Base-by-base conservation (phyloP, 2,797 vertebrate genomes). In the Macropodus opercularis region DNA sequence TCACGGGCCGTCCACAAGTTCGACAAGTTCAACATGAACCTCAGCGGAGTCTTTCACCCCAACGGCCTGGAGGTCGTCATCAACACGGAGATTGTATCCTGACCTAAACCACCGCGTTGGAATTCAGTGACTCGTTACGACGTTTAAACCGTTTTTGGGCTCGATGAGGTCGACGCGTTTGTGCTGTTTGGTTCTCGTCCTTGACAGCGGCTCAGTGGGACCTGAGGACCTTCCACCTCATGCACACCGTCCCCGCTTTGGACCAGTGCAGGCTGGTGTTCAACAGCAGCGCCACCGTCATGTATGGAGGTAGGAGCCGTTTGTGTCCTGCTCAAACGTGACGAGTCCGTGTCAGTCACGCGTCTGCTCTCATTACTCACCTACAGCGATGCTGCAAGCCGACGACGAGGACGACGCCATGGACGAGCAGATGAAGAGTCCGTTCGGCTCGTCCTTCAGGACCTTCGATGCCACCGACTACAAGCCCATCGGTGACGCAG, bases 11-110 rank as follows among this genome's bases (percentile, higher is more conserved):
- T 99, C 63, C 97, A 99, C 77, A 99, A 98, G 89, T 99, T 99
- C 39, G 97, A 99, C 90, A 98, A 99, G 86, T 99, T 99, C 93
- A 99, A 99, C 92, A 98, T 97, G 96, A 98, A 96, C 89, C 96
- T 99, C 92, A 99, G 97, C 58, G 97, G 97, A 0, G 97, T 98
- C 48, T 99, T 99, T 81, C 97, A 98, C 79, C 97, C 97, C 5
- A 98, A 98, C 57, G 91, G 95, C 39, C 89, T 97, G 47, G 97
- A 99, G 87, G 94, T 98, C 86, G 95, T 99, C 88, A 81, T 98
- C 79, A 99, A 98, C 86, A 98, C 97, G 0, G 97, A 99, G 89
- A 98, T 99, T 12, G 97, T 98, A 98, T 99, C 95, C 94, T 95
- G n/a, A n/a, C n/a, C n/a, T n/a, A n/a, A n/a, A n/a, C n/a, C n/a